Evolutionary conservation across 2,888 invertebrate genomes (phyloP).

Genomic region (Perdita meconis): DNA sequence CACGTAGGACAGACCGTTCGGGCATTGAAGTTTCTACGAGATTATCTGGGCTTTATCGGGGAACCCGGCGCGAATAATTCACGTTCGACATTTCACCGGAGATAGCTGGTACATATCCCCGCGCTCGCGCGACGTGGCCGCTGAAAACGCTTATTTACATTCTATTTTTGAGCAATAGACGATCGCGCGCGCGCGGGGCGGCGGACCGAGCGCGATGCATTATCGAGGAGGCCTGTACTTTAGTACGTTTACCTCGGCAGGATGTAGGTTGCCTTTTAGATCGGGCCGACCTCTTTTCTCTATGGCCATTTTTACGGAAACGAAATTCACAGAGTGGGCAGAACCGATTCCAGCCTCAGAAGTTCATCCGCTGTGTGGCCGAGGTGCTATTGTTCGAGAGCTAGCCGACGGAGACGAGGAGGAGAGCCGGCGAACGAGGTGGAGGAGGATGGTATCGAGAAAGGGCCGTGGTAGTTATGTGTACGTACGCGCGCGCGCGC

Average conservation of each 20-base stretch:
- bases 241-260: slow-evolving; percentile 59
- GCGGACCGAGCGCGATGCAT: slow-evolving; percentile 16
- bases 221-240: slow-evolving; percentile 54
- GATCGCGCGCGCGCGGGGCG: too few species aligned
- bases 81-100: slow-evolving; percentile 41
- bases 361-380: slow-evolving; percentile 74
- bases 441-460: slow-evolving; percentile 64
- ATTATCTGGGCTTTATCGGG: slow-evolving; percentile 27
- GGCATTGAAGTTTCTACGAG: neutral
- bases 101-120: neutral
- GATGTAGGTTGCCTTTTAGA: slow-evolving; percentile 73
- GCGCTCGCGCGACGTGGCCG: slow-evolving; percentile 10
- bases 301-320: slow-evolving; percentile 68
- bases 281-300: slow-evolving; percentile 71
- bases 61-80: slow-evolving; percentile 35
- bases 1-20: neutral
- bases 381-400: slow-evolving; percentile 73
- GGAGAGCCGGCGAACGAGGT: slow-evolving; percentile 36
- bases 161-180: slow-evolving; percentile 54
- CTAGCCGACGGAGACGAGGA: slow-evolving; percentile 60
- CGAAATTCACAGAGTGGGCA: slow-evolving; percentile 74
- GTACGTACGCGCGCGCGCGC: slow-evolving; percentile 21
- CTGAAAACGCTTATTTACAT: slow-evolving; percentile 56
- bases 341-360: slow-evolving; percentile 74
- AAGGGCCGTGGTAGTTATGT: too few species aligned